These are phyloP conservation scores for Lacerta agilis DNA, from an alignment of 2,797 vertebrate genomes.

Conservation along the genomic window DNA sequence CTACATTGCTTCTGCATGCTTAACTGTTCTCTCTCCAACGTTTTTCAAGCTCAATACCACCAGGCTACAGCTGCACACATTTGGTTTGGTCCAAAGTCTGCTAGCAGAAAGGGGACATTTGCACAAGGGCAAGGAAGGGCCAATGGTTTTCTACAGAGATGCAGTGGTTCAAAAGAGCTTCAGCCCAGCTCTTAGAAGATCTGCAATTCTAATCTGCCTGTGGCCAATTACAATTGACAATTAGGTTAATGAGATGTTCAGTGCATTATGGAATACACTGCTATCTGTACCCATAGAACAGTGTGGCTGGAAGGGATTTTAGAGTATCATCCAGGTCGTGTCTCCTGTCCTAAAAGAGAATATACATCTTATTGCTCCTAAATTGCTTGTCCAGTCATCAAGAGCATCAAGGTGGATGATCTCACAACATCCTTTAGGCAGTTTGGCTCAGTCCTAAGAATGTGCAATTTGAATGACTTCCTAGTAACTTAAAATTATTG, in stretches of 20 bases:
- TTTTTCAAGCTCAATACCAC: not conserved
- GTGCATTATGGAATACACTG: not conserved
- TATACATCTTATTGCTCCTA: not conserved
- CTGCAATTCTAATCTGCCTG: not conserved
- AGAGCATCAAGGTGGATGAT: not conserved
- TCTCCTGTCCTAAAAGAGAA: not conserved
- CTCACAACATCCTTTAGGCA: not conserved
- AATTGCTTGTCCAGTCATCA: too few relatives aligned
- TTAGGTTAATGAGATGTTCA: not conserved
- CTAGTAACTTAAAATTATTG: not conserved
- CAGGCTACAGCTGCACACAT: not conserved
- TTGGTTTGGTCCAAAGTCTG: not conserved
- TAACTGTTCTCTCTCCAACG: not conserved
- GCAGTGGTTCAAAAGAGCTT: not conserved
- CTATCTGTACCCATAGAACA: not conserved
- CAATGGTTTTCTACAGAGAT: not conserved
- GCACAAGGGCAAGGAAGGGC: not conserved
- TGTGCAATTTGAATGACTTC: not conserved
- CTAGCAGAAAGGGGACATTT: not conserved
- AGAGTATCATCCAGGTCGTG: not conserved
- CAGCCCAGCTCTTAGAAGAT: not conserved
- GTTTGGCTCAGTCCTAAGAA: not conserved
- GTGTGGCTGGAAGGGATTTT: not conserved
- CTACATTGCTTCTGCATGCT: not conserved
- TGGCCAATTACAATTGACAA: not conserved